These are phyloP conservation scores for Rutilus rutilus DNA, from an alignment of 2,113 vertebrate genomes.

Conservation along the genomic window DNA sequence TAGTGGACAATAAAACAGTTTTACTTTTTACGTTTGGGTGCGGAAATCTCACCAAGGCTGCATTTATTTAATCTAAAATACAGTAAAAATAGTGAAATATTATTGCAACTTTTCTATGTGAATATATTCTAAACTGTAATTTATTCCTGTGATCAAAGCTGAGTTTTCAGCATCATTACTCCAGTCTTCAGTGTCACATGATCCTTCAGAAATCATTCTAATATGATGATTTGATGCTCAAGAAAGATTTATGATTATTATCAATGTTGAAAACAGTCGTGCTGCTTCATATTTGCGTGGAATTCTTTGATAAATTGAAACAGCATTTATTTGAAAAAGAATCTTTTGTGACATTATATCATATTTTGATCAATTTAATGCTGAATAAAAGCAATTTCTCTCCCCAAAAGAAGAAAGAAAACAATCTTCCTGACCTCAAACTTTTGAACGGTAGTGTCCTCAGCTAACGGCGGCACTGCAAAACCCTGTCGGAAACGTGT, in stretches of 20 bases:
- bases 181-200: background rate
- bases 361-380: background rate
- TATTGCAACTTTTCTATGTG: background rate
- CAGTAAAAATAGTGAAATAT: background rate
- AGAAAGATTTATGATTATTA: background rate
- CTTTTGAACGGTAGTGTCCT: background rate
- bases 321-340: too few relatives aligned
- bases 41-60: background rate
- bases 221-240: background rate
- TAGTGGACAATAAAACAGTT: background rate
- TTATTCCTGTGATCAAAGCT: background rate
- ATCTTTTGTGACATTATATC: background rate
- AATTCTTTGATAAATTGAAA: too few relatives aligned
- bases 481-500: constrained; percentile 47
- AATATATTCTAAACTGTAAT: background rate
- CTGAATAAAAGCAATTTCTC: background rate
- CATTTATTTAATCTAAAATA: background rate
- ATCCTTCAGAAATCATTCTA: background rate
- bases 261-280: background rate
- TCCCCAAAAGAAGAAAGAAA: background rate
- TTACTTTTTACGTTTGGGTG: background rate
- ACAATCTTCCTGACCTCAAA: background rate
- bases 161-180: background rate
- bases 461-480: background rate
- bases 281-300: background rate